Evolutionary conservation across 1,140 invertebrate species (phyloP).

Genomic region (Bombus turneri): DNA sequence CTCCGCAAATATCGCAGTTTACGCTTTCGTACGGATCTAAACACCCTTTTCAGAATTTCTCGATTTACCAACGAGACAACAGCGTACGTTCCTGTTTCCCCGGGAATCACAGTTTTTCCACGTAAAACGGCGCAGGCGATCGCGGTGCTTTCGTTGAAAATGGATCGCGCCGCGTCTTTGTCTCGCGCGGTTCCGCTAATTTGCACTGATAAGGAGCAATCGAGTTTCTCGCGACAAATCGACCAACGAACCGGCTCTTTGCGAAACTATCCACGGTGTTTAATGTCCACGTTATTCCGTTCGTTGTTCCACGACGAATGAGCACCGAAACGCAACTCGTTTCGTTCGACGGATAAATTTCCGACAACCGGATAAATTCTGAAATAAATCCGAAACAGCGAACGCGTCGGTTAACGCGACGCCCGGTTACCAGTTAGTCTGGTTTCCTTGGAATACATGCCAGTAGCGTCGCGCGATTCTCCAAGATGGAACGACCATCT

Average conservation of each 20-base stretch:
- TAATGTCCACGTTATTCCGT: neutral
- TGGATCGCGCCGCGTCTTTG: neutral
- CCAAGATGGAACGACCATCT: too few species aligned
- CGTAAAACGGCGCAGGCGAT: too few species aligned
- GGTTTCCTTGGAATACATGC: neutral
- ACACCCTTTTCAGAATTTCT: neutral
- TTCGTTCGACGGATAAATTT: neutral
- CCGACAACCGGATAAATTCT: neutral
- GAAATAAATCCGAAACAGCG: neutral
- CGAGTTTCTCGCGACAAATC: neutral
- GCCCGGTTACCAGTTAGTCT: neutral
- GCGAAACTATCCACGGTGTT: neutral
- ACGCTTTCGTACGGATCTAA: too few species aligned
- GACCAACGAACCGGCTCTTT: neutral
- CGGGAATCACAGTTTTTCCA: fast-evolving
- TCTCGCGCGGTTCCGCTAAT: neutral
- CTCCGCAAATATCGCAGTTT: too few species aligned
- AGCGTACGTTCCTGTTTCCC: neutral
- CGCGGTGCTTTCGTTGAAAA: too few species aligned
- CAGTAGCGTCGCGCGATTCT: neutral
- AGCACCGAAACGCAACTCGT: neutral
- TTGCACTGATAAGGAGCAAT: too few species aligned
- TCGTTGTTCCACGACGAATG: neutral
- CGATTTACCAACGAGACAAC: neutral
- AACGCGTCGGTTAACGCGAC: neutral